Base-by-base conservation (phyloP, 1,140 invertebrate species). In the Ceratitis capitata region DNA sequence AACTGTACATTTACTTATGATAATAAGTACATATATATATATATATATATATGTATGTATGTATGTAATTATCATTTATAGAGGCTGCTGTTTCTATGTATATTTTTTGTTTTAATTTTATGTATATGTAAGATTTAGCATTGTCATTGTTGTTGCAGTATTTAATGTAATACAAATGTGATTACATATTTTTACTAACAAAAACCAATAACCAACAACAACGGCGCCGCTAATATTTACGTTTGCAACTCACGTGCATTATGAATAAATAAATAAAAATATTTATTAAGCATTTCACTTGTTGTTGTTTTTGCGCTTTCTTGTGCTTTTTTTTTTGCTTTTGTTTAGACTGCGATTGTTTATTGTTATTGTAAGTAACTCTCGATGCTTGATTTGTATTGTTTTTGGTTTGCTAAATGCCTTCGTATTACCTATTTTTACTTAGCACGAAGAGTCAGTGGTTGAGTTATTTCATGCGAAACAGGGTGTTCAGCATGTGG, bases 201-300 rank as follows among this genome's bases (percentile, higher is more conserved):
- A n/a, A 29, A 82, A 39, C 74, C 3, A 39, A 10, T n/a, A 69
- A 26, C 61, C 23, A n/a, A 42, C 74, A 32, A 78, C 29, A 2
- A 10, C 39, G 5, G 29, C 35, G n/a, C 32, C 69, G 19, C 16
- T 85, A n/a, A n/a, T n/a, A n/a, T n/a, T n/a, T 74, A 42, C 39
- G 84, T 42, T 85, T 69, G n/a, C 84, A 64, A 16, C 61, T 85
- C 84, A 85, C 84, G 84, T 85, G 84, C 58, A 85, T 85, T 85
- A 45, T 85, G 84, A 85, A 85, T 85, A 69, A 64, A 78, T 78
- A 78, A 78, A 85, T 85, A 85, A 69, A 69, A 85, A 85, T 85
- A 85, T 85, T 85, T 85, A 85, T 85, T 85, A 69, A 85, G 32
- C 45, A 49, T 47, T 47, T 82, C 47, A 29, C 42, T 83, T 35